phyloP scores from a whole-genome alignment of 2,797 vertebrate species.

The Chloroceryle inda region DNA sequence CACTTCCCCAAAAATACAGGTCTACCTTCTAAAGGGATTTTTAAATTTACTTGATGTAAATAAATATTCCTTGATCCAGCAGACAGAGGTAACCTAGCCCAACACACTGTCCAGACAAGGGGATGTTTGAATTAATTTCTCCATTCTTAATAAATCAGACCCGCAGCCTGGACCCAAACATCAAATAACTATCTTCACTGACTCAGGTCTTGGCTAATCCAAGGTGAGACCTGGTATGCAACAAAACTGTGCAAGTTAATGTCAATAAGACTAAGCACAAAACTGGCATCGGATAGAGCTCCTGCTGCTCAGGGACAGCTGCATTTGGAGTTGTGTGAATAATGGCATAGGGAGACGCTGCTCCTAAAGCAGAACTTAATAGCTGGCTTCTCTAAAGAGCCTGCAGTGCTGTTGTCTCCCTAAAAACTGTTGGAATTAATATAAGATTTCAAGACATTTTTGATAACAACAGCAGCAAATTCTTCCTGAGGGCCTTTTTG shows the following conservation, averaged over 20 bases:
- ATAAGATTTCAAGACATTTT: background rate
- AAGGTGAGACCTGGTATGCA: background rate
- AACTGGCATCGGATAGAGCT: background rate
- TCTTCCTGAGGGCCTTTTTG: background rate
- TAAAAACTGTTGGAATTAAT: background rate
- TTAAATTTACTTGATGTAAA: background rate
- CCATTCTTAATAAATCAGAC: background rate
- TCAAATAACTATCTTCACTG: background rate
- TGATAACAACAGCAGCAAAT: background rate
- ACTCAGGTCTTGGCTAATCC: too few relatives aligned
- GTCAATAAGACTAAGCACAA: background rate
- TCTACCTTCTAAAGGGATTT: background rate
- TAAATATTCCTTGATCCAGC: background rate
- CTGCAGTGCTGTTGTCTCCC: background rate
- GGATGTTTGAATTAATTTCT: background rate
- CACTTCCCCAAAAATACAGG: background rate
- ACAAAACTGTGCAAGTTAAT: background rate
- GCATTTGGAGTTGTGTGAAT: background rate
- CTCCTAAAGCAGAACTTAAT: background rate
- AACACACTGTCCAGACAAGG: background rate
- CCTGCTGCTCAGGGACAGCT: rapidly evolving
- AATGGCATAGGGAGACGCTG: background rate
- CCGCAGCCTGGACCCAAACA: background rate
- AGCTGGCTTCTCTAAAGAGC: background rate
- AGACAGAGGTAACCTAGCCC: background rate